A percentile compares a stretch with the other conserved stretches of the same genome.
Evolutionary conservation across 2,888 invertebrate species (phyloP).

Genomic region (Nemapogon koenigi): DNA sequence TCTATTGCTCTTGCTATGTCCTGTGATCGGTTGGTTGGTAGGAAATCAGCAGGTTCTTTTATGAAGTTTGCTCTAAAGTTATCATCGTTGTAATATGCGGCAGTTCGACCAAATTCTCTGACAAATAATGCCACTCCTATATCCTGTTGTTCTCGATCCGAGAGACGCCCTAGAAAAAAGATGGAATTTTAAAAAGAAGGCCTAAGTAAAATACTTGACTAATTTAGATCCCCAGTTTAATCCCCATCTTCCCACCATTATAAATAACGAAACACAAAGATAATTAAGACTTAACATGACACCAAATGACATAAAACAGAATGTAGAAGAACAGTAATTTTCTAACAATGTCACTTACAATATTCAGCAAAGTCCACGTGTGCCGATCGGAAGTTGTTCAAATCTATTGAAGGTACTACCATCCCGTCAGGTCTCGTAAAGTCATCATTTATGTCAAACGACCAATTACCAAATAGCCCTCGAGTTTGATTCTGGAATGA

Average conservation of each 20-base stretch:
- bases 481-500: conserved; percentile 81
- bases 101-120: conserved; percentile 79
- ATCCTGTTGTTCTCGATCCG: conserved; percentile 74
- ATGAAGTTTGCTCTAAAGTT: conserved; percentile 79
- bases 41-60: conserved; percentile 71
- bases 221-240: too few relatives aligned
- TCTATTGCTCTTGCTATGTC: conserved; percentile 71
- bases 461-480: conserved; percentile 92
- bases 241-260: too few relatives aligned
- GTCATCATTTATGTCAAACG: conserved; percentile 82
- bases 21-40: conserved; percentile 74
- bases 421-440: conserved; percentile 78
- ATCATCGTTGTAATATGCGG: conserved; percentile 81
- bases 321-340: background rate
- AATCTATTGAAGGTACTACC: conserved; percentile 45
- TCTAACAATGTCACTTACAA: conserved; percentile 55
- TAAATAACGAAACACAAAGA: too few relatives aligned
- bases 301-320: background rate
- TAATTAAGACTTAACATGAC: background rate
- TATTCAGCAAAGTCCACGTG: conserved; percentile 81
- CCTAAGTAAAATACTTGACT: too few relatives aligned
- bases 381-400: conserved; percentile 74
- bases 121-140: conserved; percentile 80
- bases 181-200: too few relatives aligned
- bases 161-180: conserved; percentile 71